Evolutionary conservation across 1,140 invertebrate species (phyloP).

Genomic region (Drosophila pandora): DNA sequence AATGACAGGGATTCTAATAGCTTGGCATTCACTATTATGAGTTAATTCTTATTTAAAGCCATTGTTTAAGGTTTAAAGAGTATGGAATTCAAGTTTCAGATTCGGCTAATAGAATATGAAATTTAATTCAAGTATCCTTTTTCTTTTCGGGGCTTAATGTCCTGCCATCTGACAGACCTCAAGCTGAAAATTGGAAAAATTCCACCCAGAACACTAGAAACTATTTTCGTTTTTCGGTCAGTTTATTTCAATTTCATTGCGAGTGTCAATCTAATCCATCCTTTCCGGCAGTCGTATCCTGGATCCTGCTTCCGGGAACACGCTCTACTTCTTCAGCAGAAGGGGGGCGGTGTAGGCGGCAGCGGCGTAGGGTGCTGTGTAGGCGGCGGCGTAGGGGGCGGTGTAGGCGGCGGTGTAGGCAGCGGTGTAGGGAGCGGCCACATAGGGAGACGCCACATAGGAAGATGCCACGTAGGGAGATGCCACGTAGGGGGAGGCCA

Average conservation of each 20-base stretch:
- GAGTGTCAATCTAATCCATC: conserved; percentile 15
- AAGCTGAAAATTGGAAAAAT: neutral
- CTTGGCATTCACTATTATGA: neutral
- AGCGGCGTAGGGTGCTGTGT: conserved; percentile 48
- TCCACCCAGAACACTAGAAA: conserved; percentile 17
- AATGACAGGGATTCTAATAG: neutral
- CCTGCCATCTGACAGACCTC: too few relatives aligned
- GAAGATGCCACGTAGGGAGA: conserved; percentile 67
- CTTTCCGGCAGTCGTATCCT: neutral
- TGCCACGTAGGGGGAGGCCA: conserved; percentile 60
- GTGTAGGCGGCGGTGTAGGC: conserved; percentile 62
- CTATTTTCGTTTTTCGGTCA: conserved; percentile 28
- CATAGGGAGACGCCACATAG: conserved; percentile 64
- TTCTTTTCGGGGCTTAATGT: too few relatives aligned
- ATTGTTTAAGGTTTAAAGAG: neutral
- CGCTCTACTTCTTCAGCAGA: conserved; percentile 66
- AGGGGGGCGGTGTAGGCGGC: conserved; percentile 43
- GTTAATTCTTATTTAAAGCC: neutral
- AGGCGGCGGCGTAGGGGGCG: conserved; percentile 41
- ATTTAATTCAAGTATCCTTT: too few relatives aligned
- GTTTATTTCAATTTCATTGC: conserved; percentile 44
- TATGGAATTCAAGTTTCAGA: too few relatives aligned
- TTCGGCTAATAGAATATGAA: too few relatives aligned
- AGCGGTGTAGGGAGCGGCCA: conserved; percentile 65
- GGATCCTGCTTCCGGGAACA: neutral